Evolutionary conservation across 2,797 vertebrate species (phyloP), one percentile per base, ranked within the genome.

Genomic region (Hypotaenidia okinawae): DNA sequence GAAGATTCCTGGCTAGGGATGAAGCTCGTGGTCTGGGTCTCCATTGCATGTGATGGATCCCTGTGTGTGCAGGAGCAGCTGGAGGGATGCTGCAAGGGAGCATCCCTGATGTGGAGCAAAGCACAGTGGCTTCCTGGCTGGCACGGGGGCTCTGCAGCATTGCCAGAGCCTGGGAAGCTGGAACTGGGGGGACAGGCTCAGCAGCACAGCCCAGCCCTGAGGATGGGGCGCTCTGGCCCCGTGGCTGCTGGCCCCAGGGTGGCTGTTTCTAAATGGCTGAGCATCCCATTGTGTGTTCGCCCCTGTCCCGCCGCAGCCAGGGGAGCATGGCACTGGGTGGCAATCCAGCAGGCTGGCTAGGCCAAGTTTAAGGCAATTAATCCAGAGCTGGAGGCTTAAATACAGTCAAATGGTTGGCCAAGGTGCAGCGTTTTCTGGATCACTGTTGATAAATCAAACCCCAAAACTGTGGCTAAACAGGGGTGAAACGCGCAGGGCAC

Each of bases 291-390:
- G 24, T 8, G 49, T 51, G 49, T 25, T 16, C 16, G 0, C 11
- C 27, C 17, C 5, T 12, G 18, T 33, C 7, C 0, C 2, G 17
- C 27, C 9, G 2, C 0, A 0, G 74, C 74, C 70, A 7, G 0
- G 0, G 73, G 52, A 52, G 21, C 0, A 0, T 0, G 1, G 78
- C 5, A 4, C 52, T 75, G 0, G 0, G 59, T 64, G 74, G 33
- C 74, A 69, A 10, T 4, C 3, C 8, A 66, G 68, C 67, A 59
- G 77, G 28, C 35, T 37, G 81, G 80, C 75, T 78, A 61, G 74
- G 96, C 79, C 80, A 88, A 68, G 61, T 94, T 95, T 85, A 83
- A 86, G 82, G 84, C 81, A 91, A 94, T 96, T 95, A 95, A 91
- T 94, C 61, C 49, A 22, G 74, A 68, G 87, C 68, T 81, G 58